Evolutionary conservation across 2,797 vertebrate genomes (phyloP).

Genomic region (Microctenopoma stevenorrisi): DNA sequence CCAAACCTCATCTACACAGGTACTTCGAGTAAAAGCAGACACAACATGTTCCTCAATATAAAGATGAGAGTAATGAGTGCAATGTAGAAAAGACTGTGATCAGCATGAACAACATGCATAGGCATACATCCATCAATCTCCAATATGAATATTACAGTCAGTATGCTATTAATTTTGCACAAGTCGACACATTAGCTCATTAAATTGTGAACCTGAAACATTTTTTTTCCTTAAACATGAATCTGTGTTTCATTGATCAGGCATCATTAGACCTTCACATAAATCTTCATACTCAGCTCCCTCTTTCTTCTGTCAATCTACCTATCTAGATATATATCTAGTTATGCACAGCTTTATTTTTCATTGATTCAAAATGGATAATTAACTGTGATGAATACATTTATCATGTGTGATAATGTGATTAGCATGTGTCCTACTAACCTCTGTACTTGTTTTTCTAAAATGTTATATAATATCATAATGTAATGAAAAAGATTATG

Average conservation of each 20-base stretch:
- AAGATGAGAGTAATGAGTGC: conserved; percentile 13
- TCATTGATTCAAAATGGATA: conserved; percentile 41
- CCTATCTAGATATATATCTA: conserved; percentile 20
- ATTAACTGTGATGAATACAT: conserved; percentile 39
- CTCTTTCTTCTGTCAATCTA: conserved; percentile 20
- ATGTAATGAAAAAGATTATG: conserved; percentile 9
- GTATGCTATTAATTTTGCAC: conserved; percentile 33
- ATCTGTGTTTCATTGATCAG: conserved; percentile 53
- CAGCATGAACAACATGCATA: conserved; percentile 26
- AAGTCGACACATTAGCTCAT: conserved; percentile 17
- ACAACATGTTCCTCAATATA: conserved; percentile 18
- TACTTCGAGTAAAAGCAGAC: conserved; percentile 20
- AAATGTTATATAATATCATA: conserved; percentile 23
- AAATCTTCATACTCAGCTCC: conserved; percentile 15
- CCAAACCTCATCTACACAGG: conserved; percentile 38
- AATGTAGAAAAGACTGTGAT: conserved; percentile 1
- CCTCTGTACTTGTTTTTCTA: conserved; percentile 16
- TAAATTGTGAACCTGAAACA: conserved; percentile 10
- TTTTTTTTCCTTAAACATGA: conserved; percentile 31
- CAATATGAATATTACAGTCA: conserved; percentile 45
- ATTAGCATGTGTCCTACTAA: conserved; percentile 22
- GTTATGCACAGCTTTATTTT: conserved; percentile 46
- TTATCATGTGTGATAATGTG: conserved; percentile 40
- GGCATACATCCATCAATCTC: conserved; percentile 15
- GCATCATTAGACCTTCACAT: conserved; percentile 21